phyloP scores from a whole-genome alignment of 2,797 vertebrate genomes.

The Sebastes elongatus region DNA sequence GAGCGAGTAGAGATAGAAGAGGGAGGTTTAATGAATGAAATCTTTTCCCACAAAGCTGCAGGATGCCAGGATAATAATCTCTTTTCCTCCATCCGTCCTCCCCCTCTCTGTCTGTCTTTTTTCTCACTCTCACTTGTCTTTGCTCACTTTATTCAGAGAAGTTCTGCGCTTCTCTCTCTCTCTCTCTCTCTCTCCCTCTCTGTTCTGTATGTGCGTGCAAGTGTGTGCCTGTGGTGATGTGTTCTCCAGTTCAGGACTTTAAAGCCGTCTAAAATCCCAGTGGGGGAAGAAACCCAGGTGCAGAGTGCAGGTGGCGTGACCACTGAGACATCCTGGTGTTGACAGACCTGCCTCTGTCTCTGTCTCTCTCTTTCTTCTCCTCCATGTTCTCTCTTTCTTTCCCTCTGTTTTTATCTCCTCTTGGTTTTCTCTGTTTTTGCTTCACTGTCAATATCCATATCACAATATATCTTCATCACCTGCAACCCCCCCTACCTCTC shows the following conservation, averaged over 20 bases:
- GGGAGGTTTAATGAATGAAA: conserved; percentile 63
- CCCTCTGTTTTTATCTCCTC: conserved; percentile 51
- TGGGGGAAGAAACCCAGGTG: conserved; percentile 76
- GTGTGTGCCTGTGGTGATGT: conserved; percentile 65
- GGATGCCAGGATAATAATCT: conserved; percentile 59
- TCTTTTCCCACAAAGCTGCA: conserved; percentile 68
- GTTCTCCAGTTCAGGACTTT: conserved; percentile 76
- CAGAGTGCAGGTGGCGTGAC: conserved; percentile 80
- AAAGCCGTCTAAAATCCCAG: conserved; percentile 71
- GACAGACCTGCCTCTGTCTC: conserved; percentile 66
- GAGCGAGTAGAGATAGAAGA: not conserved
- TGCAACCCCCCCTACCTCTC: not conserved
- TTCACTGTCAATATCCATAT: conserved; percentile 54
- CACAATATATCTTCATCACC: conserved; percentile 55
- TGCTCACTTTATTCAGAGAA: conserved; percentile 23
- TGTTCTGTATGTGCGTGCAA: conserved; percentile 40
- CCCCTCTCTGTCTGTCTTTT: conserved; percentile 13
- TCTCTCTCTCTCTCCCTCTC: not conserved
- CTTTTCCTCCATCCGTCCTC: conserved; percentile 5
- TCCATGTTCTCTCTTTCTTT: conserved; percentile 37
- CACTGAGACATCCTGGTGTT: conserved; percentile 67
- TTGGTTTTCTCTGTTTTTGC: conserved; percentile 36
- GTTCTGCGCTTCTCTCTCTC: conserved; percentile 28
- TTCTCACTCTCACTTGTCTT: conserved; percentile 22
- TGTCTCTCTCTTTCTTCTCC: conserved; percentile 42